Evolutionary conservation across 2,888 invertebrate genomes (phyloP).

Genomic region (Tetramorium bicarinatum): DNA sequence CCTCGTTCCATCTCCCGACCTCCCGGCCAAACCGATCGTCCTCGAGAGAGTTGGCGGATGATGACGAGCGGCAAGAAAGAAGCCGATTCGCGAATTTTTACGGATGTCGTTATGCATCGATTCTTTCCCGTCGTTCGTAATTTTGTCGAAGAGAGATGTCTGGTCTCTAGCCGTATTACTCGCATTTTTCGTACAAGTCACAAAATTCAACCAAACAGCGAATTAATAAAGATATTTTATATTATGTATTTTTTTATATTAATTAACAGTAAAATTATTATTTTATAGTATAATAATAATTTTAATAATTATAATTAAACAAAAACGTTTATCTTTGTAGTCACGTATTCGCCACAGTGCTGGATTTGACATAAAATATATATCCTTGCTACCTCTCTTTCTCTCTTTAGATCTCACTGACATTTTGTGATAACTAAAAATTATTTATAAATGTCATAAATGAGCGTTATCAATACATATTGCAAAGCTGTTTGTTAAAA

Average conservation of each 20-base stretch:
- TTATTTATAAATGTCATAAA: constrained; percentile 46
- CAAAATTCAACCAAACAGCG: neutral
- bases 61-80: constrained; percentile 45
- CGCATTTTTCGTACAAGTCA: neutral
- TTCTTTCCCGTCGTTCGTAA: neutral
- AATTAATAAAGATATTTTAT: neutral
- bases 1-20: constrained; percentile 48
- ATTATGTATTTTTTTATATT: neutral
- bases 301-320: constrained; percentile 1
- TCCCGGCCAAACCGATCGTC: constrained; percentile 60
- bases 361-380: constrained; percentile 19
- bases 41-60: constrained; percentile 43
- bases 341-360: neutral
- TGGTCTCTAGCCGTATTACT: neutral
- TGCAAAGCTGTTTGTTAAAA: constrained; percentile 32
- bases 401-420: constrained; percentile 6
- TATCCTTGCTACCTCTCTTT: neutral
- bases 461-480: constrained; percentile 40
- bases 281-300: constrained; percentile 1
- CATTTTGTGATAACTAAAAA: constrained; percentile 47
- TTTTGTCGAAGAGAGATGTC: neutral
- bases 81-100: constrained; percentile 51
- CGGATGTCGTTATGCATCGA: constrained; percentile 22
- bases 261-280: neutral
- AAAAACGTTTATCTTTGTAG: constrained; percentile 10